A percentile compares a stretch with the other conserved stretches of the same genome.
Evolutionary conservation across 2,797 vertebrate genomes (phyloP).

Genomic region (Acestrorhynchus altus): DNA sequence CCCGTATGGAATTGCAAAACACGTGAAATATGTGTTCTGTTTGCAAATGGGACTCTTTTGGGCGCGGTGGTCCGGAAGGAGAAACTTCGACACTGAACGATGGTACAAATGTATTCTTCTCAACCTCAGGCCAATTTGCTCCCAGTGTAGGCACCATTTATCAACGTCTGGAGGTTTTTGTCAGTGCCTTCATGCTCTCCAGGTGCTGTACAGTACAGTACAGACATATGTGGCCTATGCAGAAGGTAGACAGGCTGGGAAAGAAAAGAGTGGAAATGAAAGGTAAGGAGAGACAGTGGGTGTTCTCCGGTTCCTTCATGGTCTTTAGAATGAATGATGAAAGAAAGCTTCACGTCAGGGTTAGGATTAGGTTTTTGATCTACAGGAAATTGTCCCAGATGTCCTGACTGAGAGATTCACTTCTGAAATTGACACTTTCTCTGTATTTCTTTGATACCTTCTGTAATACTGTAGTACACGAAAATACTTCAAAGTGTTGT

Average conservation of each 20-base stretch:
- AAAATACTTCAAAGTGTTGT: no score
- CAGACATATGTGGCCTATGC: not conserved
- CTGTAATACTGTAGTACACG: no score
- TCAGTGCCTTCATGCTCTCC: not conserved
- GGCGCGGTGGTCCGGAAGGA: not conserved
- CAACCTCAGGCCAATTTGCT: constrained; percentile 20
- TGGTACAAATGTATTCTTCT: constrained; percentile 5
- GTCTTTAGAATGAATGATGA: not conserved
- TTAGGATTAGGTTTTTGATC: not conserved
- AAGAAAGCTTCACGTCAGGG: not conserved
- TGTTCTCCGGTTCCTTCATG: not conserved
- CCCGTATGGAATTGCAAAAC: constrained; percentile 32
- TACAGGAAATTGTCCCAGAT: no score
- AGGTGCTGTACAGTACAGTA: not conserved
- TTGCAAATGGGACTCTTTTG: constrained; percentile 1
- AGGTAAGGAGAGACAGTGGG: no score
- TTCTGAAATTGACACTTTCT: no score
- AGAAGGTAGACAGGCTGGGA: not conserved
- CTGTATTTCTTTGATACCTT: no score
- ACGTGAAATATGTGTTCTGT: constrained; percentile 57
- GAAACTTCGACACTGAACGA: not conserved
- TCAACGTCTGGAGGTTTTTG: constrained; percentile 12
- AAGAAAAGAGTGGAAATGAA: not conserved
- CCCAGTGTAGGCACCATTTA: not conserved
- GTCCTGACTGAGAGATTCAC: no score